phyloP scores from a whole-genome alignment of 2,888 invertebrate genomes.

The Argyresthia albistria region DNA sequence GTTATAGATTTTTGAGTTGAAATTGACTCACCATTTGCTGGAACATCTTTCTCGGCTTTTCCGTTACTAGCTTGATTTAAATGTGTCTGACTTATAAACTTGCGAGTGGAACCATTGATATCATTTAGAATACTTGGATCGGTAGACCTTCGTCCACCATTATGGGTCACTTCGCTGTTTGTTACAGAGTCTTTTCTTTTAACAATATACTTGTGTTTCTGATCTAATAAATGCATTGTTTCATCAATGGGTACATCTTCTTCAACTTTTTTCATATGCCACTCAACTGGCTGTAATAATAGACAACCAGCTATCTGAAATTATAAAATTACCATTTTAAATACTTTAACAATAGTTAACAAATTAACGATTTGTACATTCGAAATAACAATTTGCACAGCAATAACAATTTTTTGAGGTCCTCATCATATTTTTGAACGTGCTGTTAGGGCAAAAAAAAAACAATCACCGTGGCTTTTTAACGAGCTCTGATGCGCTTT shows the following conservation, averaged over 20 bases:
- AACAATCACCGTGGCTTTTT: no score
- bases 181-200: conserved; percentile 33
- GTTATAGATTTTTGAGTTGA: no score
- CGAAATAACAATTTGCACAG: no score
- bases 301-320: conserved; percentile 69
- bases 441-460: no score
- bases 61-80: conserved; percentile 10
- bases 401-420: no score
- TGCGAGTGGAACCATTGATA: conserved; percentile 5
- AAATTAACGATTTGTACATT: no score
- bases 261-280: conserved; percentile 63
- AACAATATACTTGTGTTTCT: conserved; percentile 34
- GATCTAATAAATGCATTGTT: conserved; percentile 38
- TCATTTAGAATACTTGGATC: conserved; percentile 19
- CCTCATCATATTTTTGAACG: no score
- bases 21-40: neutral
- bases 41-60: conserved; percentile 6
- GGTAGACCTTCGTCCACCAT: conserved; percentile 17
- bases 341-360: no score
- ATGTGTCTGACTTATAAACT: conserved; percentile 13
- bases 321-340: no score
- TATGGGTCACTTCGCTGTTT: conserved; percentile 17
- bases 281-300: conserved; percentile 72
- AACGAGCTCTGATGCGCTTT: no score
- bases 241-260: conserved; percentile 48